These are phyloP conservation scores for Hoplostethus mediterraneus DNA, from an alignment of 2,797 vertebrate genomes.

Conservation along the genomic window DNA sequence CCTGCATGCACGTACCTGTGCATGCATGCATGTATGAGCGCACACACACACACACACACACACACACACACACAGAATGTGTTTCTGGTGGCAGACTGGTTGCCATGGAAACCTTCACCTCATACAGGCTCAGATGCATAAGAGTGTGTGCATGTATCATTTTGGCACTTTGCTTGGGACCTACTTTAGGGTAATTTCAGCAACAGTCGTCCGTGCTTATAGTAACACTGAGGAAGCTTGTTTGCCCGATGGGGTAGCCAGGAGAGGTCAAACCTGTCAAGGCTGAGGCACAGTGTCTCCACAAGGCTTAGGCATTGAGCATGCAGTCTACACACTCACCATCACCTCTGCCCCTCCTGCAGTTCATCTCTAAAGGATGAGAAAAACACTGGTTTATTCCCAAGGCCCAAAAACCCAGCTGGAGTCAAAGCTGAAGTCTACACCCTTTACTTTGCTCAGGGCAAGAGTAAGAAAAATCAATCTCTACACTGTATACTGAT, in stretches of 20 bases:
- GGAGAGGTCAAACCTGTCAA: background rate
- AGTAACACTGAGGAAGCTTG: background rate
- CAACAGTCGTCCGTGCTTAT: background rate
- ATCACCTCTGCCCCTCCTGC: background rate
- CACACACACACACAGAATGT: background rate
- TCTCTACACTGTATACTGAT: background rate
- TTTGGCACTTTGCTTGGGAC: background rate
- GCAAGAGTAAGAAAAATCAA: background rate
- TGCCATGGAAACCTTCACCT: conserved; percentile 45
- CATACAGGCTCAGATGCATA: background rate
- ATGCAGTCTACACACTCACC: conserved; percentile 12
- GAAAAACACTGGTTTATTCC: conserved; percentile 6
- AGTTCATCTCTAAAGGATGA: conserved; percentile 8
- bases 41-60: background rate
- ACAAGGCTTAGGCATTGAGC: conserved; percentile 1
- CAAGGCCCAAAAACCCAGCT: background rate
- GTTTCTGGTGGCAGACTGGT: conserved; percentile 24
- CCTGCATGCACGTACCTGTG: background rate
- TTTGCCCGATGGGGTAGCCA: background rate
- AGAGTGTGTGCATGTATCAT: background rate
- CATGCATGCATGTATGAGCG: background rate
- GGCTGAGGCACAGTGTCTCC: conserved; percentile 4
- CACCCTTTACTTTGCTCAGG: background rate
- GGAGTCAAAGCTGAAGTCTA: background rate
- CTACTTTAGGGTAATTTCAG: background rate